Base-by-base conservation (phyloP, 2,113 vertebrate species). In the Chinchilla lanigera region DNA sequence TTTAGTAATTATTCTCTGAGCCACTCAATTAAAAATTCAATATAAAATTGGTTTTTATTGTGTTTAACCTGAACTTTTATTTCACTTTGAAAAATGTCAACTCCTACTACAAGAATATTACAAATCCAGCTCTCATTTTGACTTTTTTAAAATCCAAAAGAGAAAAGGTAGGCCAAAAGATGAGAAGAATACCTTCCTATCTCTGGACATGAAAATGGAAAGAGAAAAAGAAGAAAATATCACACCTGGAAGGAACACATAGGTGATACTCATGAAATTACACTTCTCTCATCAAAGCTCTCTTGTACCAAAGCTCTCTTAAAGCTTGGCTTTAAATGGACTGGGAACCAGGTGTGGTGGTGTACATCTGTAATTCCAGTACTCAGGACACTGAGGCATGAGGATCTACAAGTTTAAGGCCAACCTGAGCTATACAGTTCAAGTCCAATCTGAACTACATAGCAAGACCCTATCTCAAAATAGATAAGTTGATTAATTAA, bases 111-210 rank as follows among this genome's bases (percentile, higher is more conserved):
- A 84, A 54, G 38, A 63, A 5, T 58, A 75, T 85, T 71, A 90
- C 13, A 90, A 92, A 86, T 13, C 1, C 75, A 58, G 1, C 50
- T 91, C 52, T 86, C 58, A 78, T 44, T 89, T 26, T 60, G 50
- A 95, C 41, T 69, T 81, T 90, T 96, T 75, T 77, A 75, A 93
- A 95, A 92, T 77, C 28, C 44, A 71, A 92, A 89, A 82, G 19
- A 54, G 50, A 82, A 92, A 94, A 86, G 1, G 44, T 52, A 24
- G 30, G 20, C 87, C 41, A 85, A 1, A 65, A 85, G n/a, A 20
- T 65, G 20, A 93, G 61, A 22, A 67, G 89, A 84, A 54, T 11
- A 5, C 7, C 17, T 38, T 8, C n/a, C 78, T 87, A 44, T 38
- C 20, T 93, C 75, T 94, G 0, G 9, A 58, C 33, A 20, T 50